Evolutionary conservation across 2,113 vertebrate genomes (phyloP).

Genomic region (Malurus alboscapulatus): DNA sequence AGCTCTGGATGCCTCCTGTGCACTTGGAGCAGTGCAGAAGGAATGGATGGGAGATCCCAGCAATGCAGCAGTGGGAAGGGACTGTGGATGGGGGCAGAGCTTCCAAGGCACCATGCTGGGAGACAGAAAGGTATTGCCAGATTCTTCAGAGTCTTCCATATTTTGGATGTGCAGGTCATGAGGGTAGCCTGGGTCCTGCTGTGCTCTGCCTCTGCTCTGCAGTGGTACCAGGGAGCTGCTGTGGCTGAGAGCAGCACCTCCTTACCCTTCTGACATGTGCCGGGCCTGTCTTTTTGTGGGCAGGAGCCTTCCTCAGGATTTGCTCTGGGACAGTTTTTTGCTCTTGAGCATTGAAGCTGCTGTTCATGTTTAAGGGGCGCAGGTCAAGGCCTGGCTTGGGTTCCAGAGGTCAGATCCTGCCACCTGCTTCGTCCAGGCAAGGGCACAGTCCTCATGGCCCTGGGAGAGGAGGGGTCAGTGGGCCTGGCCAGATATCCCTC

Average conservation of each 20-base stretch:
- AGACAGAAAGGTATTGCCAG: not conserved
- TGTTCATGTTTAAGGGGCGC: not conserved
- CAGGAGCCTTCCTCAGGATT: not conserved
- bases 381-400: not conserved
- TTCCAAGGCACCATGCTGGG: not conserved
- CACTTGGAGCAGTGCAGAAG: not conserved
- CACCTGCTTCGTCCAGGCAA: not conserved
- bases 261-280: not conserved
- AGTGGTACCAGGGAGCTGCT: not conserved
- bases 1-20: not conserved
- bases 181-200: not conserved
- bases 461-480: not conserved
- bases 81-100: not conserved
- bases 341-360: not conserved
- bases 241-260: not conserved
- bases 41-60: not conserved
- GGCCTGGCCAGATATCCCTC: fast-evolving
- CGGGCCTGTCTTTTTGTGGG: not conserved
- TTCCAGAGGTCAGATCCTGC: not conserved
- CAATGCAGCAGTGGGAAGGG: not conserved
- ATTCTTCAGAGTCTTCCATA: not conserved
- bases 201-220: not conserved
- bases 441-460: fast-evolving
- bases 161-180: not conserved
- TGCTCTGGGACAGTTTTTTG: fast-evolving